Evolutionary conservation across 2,888 invertebrate species (phyloP).

Genomic region (Acanthococcus lagerstroemiae): DNA sequence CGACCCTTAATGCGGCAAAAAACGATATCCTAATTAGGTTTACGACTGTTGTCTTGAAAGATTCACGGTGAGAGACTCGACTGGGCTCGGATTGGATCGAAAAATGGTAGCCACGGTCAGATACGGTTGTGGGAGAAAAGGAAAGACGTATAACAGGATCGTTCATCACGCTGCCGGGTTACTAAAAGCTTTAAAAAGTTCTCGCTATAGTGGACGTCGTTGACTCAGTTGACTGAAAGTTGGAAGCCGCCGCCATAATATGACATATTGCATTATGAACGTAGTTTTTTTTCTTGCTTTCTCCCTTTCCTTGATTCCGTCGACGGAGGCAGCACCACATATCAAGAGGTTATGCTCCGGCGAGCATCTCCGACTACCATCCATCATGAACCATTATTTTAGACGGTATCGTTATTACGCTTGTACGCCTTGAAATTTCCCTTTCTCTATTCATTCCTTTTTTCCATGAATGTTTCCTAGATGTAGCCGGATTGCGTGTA

Average conservation of each 20-base stretch:
- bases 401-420: no score
- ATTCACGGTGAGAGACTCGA: no score
- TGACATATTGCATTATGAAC: constrained; percentile 28
- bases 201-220: constrained; percentile 14
- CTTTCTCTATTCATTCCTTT: no score
- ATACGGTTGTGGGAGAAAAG: no score
- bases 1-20: no score
- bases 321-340: constrained; percentile 1
- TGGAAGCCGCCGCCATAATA: constrained; percentile 4
- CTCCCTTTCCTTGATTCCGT: neutral
- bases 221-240: constrained; percentile 8
- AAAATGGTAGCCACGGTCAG: no score
- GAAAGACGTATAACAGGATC: constrained; percentile 19
- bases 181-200: constrained; percentile 29
- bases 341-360: constrained; percentile 21
- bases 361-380: constrained; percentile 17
- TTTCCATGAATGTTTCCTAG: no score
- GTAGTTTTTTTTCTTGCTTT: neutral
- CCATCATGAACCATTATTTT: constrained; percentile 25
- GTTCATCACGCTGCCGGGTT: constrained; percentile 17
- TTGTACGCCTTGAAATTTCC: no score
- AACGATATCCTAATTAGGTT: no score
- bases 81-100: no score
- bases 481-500: no score
- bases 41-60: no score